phyloP scores from a whole-genome alignment of 2,113 vertebrate genomes.

The Hippoglossus stenolepis region DNA sequence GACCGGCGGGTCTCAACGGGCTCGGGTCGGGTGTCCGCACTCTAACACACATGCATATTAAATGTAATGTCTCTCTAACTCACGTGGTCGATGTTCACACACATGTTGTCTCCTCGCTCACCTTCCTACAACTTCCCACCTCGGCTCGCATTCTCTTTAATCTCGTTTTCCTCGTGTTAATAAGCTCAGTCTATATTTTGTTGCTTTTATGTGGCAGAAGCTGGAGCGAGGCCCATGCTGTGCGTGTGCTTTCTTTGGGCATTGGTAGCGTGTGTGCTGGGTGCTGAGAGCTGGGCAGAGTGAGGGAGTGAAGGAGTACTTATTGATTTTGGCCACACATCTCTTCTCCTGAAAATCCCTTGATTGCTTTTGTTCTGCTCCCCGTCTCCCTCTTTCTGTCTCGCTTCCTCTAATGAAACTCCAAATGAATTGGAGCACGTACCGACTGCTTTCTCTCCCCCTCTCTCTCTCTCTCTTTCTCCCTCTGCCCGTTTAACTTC shows the following conservation, averaged over 20 bases:
- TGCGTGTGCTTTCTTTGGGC: constrained; percentile 36
- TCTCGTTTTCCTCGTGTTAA: constrained; percentile 21
- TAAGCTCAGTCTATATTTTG: constrained; percentile 20
- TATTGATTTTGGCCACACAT: constrained; percentile 83
- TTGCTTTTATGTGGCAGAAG: constrained; percentile 33
- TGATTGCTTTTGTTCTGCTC: constrained; percentile 90
- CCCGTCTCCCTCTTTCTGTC: constrained; percentile 71
- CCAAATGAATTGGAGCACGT: constrained; percentile 83
- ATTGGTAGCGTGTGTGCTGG: constrained; percentile 55
- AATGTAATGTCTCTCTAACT: too few species aligned
- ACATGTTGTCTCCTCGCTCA: not conserved
- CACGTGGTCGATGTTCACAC: not conserved
- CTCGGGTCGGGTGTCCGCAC: too few species aligned
- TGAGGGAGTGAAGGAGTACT: constrained; percentile 70
- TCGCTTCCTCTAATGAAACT: constrained; percentile 81
- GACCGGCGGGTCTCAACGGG: too few species aligned
- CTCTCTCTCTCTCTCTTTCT: constrained; percentile 43
- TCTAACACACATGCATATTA: not conserved
- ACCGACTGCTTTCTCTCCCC: constrained; percentile 57
- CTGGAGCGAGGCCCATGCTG: constrained; percentile 24
- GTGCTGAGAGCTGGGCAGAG: constrained; percentile 66
- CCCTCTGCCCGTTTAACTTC: not conserved
- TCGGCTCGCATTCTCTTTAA: not conserved
- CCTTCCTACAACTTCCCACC: not conserved
- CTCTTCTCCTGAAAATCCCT: constrained; percentile 73